Evolutionary conservation across 2,797 vertebrate species (phyloP).

Genomic region (Garrulus glandarius): DNA sequence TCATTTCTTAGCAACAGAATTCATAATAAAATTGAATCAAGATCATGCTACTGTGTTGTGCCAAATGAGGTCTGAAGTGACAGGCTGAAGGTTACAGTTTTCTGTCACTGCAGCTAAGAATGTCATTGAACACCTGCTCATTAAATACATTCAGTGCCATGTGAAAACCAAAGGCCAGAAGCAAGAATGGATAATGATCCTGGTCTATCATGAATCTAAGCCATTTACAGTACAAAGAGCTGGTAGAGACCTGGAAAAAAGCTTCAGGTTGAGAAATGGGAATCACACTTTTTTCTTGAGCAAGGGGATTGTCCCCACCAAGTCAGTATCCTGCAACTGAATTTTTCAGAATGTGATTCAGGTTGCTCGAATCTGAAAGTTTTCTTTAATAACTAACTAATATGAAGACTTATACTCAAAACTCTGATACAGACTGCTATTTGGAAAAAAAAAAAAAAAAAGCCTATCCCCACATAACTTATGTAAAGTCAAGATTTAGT

Average conservation of each 20-base stretch:
- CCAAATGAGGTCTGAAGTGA: neutral
- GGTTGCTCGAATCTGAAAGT: neutral
- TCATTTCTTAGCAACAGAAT: neutral
- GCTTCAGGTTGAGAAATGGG: neutral
- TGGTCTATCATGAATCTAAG: neutral
- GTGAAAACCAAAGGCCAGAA: constrained; percentile 1
- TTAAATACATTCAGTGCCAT: neutral
- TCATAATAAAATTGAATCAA: neutral
- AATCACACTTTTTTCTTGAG: neutral
- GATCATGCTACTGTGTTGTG: neutral
- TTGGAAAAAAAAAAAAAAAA: neutral
- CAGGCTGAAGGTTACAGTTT: neutral
- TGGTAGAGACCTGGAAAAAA: neutral
- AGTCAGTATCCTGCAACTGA: neutral
- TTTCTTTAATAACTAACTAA: neutral
- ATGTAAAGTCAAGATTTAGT: neutral
- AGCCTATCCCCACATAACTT: neutral
- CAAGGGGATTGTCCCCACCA: neutral
- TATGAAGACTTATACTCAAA: neutral
- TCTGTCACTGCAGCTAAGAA: neutral
- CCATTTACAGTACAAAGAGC: neutral
- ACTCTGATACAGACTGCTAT: neutral
- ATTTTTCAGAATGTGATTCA: neutral
- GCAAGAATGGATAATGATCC: neutral
- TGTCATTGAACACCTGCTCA: neutral